Percentiles rank a stretch among this genome's conserved stretches.
Evolutionary conservation across 2,797 vertebrate species (phyloP).

Genomic region (Hephaestus fuliginosus): DNA sequence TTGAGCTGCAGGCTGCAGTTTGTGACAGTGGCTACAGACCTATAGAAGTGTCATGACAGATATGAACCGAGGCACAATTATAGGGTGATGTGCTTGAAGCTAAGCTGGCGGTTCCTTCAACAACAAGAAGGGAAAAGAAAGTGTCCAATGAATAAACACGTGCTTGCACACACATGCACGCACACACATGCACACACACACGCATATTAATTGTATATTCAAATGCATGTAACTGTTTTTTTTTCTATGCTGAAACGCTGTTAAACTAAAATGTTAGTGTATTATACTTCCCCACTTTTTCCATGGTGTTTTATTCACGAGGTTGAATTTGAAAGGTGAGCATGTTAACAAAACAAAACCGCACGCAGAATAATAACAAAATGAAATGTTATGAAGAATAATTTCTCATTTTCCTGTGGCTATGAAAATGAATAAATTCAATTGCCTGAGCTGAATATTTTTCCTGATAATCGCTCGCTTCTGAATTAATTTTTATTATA

Average conservation of each 20-base stretch:
- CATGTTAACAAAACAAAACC: slow-evolving; percentile 54
- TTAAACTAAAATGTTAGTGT: slow-evolving; percentile 35
- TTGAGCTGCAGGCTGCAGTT: slow-evolving; percentile 72
- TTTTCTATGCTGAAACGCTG: slow-evolving; percentile 15
- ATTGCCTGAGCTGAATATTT: slow-evolving; percentile 55
- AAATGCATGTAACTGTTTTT: not conserved
- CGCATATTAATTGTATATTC: not conserved
- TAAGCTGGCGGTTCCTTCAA: slow-evolving; percentile 56
- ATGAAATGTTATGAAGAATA: slow-evolving; percentile 57
- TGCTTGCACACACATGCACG: no score
- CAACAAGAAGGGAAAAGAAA: slow-evolving; percentile 17
- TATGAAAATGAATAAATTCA: slow-evolving; percentile 55
- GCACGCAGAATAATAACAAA: slow-evolving; percentile 59
- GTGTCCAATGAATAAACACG: slow-evolving; percentile 41
- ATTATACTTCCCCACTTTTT: slow-evolving; percentile 1
- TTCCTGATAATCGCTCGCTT: slow-evolving; percentile 56
- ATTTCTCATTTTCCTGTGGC: slow-evolving; percentile 63
- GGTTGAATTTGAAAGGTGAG: slow-evolving; percentile 59
- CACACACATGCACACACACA: not conserved
- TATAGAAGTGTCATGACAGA: slow-evolving; percentile 78
- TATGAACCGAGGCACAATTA: slow-evolving; percentile 79
- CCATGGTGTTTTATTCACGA: slow-evolving; percentile 62
- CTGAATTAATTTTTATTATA: slow-evolving; percentile 62
- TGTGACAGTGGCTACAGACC: slow-evolving; percentile 72
- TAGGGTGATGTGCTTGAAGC: slow-evolving; percentile 70